These are phyloP conservation scores for Sebastes matsubarae DNA, from an alignment of 2,797 vertebrate species.

Conservation along the genomic window DNA sequence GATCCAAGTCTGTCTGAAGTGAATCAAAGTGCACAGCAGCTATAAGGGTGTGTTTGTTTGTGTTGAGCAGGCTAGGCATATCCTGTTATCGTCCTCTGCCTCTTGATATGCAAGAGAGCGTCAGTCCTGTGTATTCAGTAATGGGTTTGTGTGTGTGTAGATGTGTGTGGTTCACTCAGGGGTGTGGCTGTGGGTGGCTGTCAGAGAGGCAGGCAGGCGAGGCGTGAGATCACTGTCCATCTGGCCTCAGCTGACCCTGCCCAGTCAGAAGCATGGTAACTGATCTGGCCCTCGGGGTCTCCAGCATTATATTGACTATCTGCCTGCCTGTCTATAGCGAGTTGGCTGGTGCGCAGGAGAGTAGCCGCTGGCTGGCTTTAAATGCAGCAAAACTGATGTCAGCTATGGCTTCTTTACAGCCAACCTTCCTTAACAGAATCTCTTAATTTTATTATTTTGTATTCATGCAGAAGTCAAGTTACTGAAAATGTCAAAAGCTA, in stretches of 20 bases:
- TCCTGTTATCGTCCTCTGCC: constrained; percentile 15
- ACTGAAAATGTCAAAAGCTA: background rate
- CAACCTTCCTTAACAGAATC: background rate
- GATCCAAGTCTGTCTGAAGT: constrained; percentile 6
- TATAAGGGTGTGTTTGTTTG: constrained; percentile 14
- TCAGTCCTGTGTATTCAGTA: background rate
- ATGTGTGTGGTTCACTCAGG: constrained; percentile 1
- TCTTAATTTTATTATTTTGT: background rate
- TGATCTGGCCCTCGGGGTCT: constrained; percentile 55
- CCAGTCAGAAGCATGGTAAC: constrained; percentile 47
- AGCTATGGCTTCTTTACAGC: background rate
- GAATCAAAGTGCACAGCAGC: background rate
- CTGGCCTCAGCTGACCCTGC: constrained; percentile 57
- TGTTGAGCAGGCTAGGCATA: background rate
- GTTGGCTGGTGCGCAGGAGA: constrained; percentile 21
- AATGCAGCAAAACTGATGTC: constrained; percentile 9
- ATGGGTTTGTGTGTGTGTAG: background rate
- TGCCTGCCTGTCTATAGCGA: constrained; percentile 21
- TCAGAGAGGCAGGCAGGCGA: background rate
- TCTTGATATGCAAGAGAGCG: background rate
- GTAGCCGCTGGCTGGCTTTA: background rate
- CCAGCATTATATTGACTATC: constrained; percentile 54
- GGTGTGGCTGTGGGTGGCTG: constrained; percentile 20
- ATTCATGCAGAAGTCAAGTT: background rate
- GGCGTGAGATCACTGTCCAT: constrained; percentile 48